Percentiles rank a stretch among this genome's conserved stretches.
These are phyloP conservation scores for Phaethornis superciliosus DNA, from an alignment of 2,113 vertebrate genomes.

Conservation along the genomic window DNA sequence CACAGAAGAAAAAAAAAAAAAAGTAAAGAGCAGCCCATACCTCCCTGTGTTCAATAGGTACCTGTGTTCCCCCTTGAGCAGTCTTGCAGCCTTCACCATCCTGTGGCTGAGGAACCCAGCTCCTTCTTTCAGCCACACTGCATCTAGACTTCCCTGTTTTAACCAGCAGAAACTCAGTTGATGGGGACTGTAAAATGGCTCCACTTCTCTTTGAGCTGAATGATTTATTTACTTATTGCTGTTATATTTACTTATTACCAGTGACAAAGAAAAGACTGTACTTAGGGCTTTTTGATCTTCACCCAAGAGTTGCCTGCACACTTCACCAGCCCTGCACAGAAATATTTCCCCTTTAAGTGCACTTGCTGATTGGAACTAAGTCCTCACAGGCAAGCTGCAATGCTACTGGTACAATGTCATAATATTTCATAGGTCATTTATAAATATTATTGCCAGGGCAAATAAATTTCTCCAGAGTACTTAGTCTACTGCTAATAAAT, in stretches of 20 bases:
- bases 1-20: not conserved
- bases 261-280: not conserved
- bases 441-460: slow-evolving; percentile 55
- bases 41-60: not conserved
- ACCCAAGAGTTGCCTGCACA: not conserved
- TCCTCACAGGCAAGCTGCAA: not conserved
- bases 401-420: slow-evolving; percentile 33
- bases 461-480: slow-evolving; percentile 39
- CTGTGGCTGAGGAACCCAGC: not conserved
- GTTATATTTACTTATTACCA: not conserved
- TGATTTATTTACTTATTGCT: not conserved
- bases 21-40: not conserved
- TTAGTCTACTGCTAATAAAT: slow-evolving; percentile 44
- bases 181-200: not conserved
- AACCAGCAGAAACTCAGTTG: not conserved
- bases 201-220: not conserved
- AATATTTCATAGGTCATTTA: slow-evolving; percentile 46
- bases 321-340: not conserved
- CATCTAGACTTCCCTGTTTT: not conserved
- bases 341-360: not conserved
- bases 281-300: not conserved
- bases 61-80: not conserved
- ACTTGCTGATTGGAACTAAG: not conserved
- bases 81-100: not conserved
- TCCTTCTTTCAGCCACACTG: not conserved